phyloP scores from a whole-genome alignment of 2,113 vertebrate genomes.

The Orycteropus afer region DNA sequence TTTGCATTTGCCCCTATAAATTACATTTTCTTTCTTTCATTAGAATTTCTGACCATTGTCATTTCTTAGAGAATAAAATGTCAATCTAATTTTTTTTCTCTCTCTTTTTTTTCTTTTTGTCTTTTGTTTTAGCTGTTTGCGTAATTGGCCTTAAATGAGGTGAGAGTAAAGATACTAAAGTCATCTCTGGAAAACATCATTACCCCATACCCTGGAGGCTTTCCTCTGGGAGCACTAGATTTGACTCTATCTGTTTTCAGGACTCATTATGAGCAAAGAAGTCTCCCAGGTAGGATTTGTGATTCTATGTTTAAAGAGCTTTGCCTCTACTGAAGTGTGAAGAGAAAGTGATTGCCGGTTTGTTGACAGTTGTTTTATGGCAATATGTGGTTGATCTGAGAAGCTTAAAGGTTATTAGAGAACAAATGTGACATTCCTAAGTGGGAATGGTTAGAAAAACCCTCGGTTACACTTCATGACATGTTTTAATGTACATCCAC shows the following conservation, averaged over 20 bases:
- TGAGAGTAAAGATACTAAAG: conserved; percentile 25
- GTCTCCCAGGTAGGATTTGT: conserved; percentile 73
- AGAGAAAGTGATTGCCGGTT: neutral
- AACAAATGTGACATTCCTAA: conserved; percentile 20
- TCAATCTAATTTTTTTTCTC: conserved; percentile 12
- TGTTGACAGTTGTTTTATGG: conserved; percentile 6
- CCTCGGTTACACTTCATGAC: neutral
- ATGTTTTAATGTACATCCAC: neutral
- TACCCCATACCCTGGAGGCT: neutral
- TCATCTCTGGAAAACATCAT: conserved; percentile 26
- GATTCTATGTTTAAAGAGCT: conserved; percentile 44
- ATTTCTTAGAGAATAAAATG: conserved; percentile 55
- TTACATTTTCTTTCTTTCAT: conserved; percentile 53
- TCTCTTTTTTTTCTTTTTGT: conserved; percentile 51
- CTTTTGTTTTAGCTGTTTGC: conserved; percentile 64
- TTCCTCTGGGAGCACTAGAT: conserved; percentile 9
- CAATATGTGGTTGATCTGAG: conserved; percentile 8
- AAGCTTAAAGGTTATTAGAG: conserved; percentile 27
- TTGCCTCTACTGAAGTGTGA: conserved; percentile 10
- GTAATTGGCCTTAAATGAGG: conserved; percentile 57
- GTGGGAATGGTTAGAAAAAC: neutral
- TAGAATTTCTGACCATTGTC: neutral
- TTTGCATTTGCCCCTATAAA: conserved; percentile 23
- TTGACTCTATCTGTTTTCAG: conserved; percentile 62
- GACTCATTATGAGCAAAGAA: conserved; percentile 78